Conservation (phyloP, 1,140 invertebrate genomes). For the Bursaphelenchus mucronatus region DNA sequence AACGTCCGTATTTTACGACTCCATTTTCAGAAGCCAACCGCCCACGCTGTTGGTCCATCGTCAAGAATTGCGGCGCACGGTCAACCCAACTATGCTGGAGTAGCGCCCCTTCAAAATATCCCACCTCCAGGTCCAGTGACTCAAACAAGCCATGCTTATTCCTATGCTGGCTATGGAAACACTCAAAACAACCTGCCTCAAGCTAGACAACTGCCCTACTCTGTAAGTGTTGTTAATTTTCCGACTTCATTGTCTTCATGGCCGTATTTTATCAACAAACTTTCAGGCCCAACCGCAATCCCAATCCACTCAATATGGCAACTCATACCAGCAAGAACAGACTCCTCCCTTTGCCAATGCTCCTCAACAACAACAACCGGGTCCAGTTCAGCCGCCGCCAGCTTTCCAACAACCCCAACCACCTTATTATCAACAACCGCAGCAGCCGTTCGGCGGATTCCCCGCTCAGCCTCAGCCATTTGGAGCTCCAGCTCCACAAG, state of each 20-base stretch:
- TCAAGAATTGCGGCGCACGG: slow-evolving; percentile 11
- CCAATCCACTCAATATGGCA: slow-evolving; percentile 9
- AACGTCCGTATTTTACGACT: too few species aligned
- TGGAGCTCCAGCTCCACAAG: slow-evolving; percentile 22
- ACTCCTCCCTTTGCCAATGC: background rate
- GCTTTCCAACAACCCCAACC: slow-evolving; percentile 19
- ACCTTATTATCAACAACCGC: slow-evolving; percentile 5
- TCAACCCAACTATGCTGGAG: background rate
- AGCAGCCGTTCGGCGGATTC: background rate
- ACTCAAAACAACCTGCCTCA: background rate
- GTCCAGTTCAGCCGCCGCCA: slow-evolving; percentile 16
- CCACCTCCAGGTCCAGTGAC: too few species aligned
- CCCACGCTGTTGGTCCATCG: too few species aligned
- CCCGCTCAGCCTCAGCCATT: slow-evolving; percentile 17
- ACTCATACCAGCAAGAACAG: background rate
- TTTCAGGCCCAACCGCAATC: slow-evolving; percentile 6
- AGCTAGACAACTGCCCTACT: background rate
- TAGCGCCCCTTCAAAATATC: too few species aligned
- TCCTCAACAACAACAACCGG: slow-evolving; percentile 19
- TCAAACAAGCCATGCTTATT: too few species aligned
- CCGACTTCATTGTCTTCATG: background rate
- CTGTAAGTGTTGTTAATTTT: background rate
- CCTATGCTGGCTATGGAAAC: too few species aligned
- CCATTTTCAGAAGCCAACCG: too few species aligned
- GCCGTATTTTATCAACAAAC: background rate